Conservation (phyloP, 1,140 invertebrate species). For the Drosophila nasuta region DNA sequence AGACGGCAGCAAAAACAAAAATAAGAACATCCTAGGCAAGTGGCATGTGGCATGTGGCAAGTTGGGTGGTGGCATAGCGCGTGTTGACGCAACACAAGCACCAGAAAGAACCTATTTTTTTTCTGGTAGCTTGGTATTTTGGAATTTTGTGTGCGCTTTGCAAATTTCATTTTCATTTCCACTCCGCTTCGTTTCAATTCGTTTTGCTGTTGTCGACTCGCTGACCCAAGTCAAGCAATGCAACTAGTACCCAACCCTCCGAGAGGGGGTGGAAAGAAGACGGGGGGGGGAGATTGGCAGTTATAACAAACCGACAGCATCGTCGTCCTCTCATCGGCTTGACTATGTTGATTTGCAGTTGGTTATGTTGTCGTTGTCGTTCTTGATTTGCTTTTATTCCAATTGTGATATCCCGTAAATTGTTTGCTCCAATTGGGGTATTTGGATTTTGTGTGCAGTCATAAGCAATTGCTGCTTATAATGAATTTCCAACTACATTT, state of each 20-base stretch:
- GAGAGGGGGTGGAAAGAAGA: not conserved
- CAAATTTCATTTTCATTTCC: constrained; percentile 66
- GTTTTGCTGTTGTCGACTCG: not conserved
- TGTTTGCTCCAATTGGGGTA: not conserved
- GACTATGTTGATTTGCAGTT: constrained; percentile 51
- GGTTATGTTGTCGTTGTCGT: constrained; percentile 32
- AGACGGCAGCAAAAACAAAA: not conserved
- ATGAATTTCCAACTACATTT: too few relatives aligned
- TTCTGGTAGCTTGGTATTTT: constrained; percentile 57
- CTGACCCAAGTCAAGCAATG: constrained; percentile 47
- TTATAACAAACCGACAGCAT: constrained; percentile 55
- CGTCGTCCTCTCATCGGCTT: constrained; percentile 40
- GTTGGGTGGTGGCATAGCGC: not conserved
- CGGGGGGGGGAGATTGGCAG: constrained; percentile 33
- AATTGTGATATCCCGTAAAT: not conserved
- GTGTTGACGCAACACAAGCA: constrained; percentile 32
- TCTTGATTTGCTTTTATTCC: constrained; percentile 25
- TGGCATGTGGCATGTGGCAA: not conserved
- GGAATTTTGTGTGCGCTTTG: constrained; percentile 56
- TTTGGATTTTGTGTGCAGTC: not conserved
- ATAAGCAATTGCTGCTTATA: not conserved
- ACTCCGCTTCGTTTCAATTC: constrained; percentile 10
- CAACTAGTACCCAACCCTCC: constrained; percentile 35
- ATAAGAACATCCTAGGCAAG: not conserved
- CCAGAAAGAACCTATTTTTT: constrained; percentile 27